phyloP scores from a whole-genome alignment of 2,888 invertebrate genomes.

The Dicyrtoma fusca region DNA sequence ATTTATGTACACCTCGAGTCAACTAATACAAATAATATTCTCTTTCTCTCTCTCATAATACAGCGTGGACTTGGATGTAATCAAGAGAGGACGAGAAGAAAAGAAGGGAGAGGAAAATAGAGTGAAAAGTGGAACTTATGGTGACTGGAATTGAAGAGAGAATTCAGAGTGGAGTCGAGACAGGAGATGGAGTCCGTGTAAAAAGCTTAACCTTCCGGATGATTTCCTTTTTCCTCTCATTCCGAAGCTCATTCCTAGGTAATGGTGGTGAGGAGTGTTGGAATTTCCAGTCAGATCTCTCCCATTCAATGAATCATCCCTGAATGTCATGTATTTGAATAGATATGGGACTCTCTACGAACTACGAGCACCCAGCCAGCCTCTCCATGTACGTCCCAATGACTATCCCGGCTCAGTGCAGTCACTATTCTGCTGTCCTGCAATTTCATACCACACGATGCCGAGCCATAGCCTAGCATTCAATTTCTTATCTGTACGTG shows the following conservation, averaged over 20 bases:
- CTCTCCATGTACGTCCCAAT: not conserved
- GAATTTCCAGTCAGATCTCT: conserved; percentile 21
- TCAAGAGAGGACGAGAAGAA: conserved; percentile 4
- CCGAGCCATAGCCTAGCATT: too few species aligned
- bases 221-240: conserved; percentile 24
- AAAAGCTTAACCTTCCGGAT: conserved; percentile 26
- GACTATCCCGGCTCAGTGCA: too few species aligned
- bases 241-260: conserved; percentile 31
- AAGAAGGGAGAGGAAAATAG: not conserved
- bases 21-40: too few species aligned
- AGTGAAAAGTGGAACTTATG: conserved; percentile 11
- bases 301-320: conserved; percentile 29
- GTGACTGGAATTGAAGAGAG: not conserved
- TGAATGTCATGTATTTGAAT: conserved; percentile 10
- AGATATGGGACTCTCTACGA: not conserved
- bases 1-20: too few species aligned
- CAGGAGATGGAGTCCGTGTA: conserved; percentile 24
- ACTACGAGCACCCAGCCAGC: too few species aligned
- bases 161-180: conserved; percentile 4
- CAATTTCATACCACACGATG: too few species aligned
- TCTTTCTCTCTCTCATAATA: conserved; percentile 11
- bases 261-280: conserved; percentile 32
- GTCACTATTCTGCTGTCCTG: too few species aligned
- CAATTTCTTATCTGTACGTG: too few species aligned
- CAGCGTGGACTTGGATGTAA: conserved; percentile 9